Evolutionary conservation across 2,797 vertebrate genomes (phyloP).

Genomic region (Periparus ater): DNA sequence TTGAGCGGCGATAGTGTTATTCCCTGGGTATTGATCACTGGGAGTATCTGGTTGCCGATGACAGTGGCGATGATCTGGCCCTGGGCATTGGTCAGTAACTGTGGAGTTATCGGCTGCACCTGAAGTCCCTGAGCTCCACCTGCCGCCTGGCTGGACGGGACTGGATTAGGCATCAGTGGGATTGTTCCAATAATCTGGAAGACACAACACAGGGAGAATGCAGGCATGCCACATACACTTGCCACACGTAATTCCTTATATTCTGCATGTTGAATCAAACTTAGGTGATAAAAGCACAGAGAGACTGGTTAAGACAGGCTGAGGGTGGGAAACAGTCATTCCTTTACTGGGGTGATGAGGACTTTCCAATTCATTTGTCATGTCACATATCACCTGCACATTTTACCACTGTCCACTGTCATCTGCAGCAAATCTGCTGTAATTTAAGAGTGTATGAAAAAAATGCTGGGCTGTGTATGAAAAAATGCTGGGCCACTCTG

Average conservation of each 20-base stretch:
- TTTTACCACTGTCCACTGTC: not conserved
- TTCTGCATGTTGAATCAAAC: not conserved
- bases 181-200: conserved; percentile 98
- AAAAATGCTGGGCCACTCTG: not conserved
- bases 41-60: conserved; percentile 99
- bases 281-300: not conserved
- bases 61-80: conserved; percentile 99
- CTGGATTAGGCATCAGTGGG: conserved; percentile 95
- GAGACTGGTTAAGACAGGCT: not conserved
- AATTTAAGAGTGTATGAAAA: not conserved
- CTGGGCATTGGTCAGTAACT: conserved; percentile 99
- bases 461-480: not conserved
- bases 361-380: not conserved
- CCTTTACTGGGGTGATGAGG: not conserved
- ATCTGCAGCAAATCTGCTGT: not conserved
- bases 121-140: conserved; percentile 92
- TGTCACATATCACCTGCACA: accelerated
- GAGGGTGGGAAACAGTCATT: not conserved
- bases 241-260: not conserved
- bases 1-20: conserved; percentile 98
- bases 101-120: conserved; percentile 98
- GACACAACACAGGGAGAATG: conserved; percentile 40
- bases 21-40: conserved; percentile 99
- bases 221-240: not conserved
- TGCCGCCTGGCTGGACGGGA: conserved; percentile 89